Evolutionary conservation across 2,888 invertebrate species (phyloP).

Genomic region (Acrobasis repandana): DNA sequence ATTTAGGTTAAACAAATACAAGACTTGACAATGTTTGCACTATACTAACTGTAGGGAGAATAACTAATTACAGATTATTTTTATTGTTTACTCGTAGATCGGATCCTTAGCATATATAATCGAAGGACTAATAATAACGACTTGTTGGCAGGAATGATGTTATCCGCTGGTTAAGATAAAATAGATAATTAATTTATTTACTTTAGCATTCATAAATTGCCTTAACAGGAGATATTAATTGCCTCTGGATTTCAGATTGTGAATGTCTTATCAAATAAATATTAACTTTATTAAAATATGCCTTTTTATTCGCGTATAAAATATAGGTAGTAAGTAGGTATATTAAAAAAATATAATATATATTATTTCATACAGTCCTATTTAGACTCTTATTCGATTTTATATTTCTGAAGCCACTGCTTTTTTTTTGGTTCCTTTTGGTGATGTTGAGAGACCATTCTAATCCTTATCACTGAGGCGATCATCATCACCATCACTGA

Average conservation of each 20-base stretch:
- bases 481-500: too few species aligned
- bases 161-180: constrained; percentile 61
- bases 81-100: constrained; percentile 49
- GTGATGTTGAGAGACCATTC: too few species aligned
- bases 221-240: constrained; percentile 72
- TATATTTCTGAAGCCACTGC: too few species aligned
- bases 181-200: constrained; percentile 75
- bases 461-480: too few species aligned
- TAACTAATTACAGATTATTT: constrained; percentile 52
- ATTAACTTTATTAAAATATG: constrained; percentile 63
- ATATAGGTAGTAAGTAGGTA: too few species aligned
- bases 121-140: constrained; percentile 50
- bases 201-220: constrained; percentile 73
- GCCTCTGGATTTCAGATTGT: constrained; percentile 74
- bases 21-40: constrained; percentile 61
- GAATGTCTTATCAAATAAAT: constrained; percentile 78
- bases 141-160: constrained; percentile 60
- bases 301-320: constrained; percentile 36
- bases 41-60: constrained; percentile 58
- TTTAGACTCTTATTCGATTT: too few species aligned
- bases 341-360: too few species aligned
- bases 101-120: constrained; percentile 40
- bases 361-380: too few species aligned
- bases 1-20: constrained; percentile 58
- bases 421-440: too few species aligned